Base-by-base conservation (phyloP, 2,113 vertebrate species). In the Psophia crepitans region DNA sequence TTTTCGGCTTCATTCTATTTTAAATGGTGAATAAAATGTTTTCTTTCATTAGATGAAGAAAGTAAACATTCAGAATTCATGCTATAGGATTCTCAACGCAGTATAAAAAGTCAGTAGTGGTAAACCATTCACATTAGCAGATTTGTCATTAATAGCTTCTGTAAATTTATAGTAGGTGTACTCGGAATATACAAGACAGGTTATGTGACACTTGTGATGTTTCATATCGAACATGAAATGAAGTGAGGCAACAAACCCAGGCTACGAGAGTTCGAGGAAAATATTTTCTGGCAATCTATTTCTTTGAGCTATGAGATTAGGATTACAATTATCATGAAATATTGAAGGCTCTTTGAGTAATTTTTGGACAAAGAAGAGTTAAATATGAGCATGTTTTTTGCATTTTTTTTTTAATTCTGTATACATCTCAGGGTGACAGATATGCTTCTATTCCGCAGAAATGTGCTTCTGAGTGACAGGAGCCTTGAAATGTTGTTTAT, bases 401-500 rank as follows among this genome's bases (percentile, higher is more conserved):
- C 56, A 44, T 94, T 91, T 76, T 63, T 63, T 44, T 18, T 10
- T 43, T 53, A 93, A 85, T 8, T 76, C 89, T 86, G 24, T 91
- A 51, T 95, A 91, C 54, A 46, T 95, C 61, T 88, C 81, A 87
- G 93, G 27, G 53, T 97, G 97, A 98, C 94, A 98, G 92, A 94
- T 97, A 83, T 88, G 95, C 87, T 97, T 97, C 95, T 96, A 95
- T 83, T 89, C 80, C 95, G 85, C 89, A 93, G 83, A 95, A 97
- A 91, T 90, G 26, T 89, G 41, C 11, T 75, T 96, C 96, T 97
- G 97, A 94, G 89, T 96, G 97, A 95, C 94, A 96, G 92, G 66
- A 97, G 85, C 93, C 96, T 95, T 97, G 89, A 92, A 97, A 97
- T 17, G 22, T 81, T 93, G 71, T 96, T 97, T 97, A 94, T 90